Evolutionary conservation across 2,113 vertebrate genomes (phyloP), one percentile per base, ranked within the genome.

Genomic region (Haemorhous mexicanus): DNA sequence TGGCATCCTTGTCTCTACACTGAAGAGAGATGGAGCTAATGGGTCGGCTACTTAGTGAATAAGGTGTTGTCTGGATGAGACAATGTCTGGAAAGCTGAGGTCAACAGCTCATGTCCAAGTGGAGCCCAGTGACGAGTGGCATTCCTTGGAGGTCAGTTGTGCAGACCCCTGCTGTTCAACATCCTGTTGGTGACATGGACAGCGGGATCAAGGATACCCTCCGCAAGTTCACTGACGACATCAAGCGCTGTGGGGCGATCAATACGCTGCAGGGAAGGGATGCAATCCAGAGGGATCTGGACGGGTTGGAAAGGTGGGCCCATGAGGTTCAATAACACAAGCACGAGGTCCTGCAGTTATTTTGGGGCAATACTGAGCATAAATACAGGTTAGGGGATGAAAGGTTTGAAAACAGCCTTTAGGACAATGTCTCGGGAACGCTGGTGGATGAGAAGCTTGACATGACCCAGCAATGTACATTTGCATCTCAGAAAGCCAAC

Each of bases 41-140:
- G 35, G 3, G 32, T 43, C 11, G 11, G 27, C 11, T 43, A 18
- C 43, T 49, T 15, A 58, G 32, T 19, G 26, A 11, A 14, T 49
- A 43, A 43, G 43, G 35, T 43, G 27, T 35, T 49, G 23, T 55
- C n/a, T 78, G 49, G 35, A 35, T 35, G 26, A 43, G 41, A 43
- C 15, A 15, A 16, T 43, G 15, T 43, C 26, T 43, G 47, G 9
- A 22, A 9, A 49, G 9, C 27, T 72, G 30, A 49, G 5, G 14
- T 16, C 17, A 72, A 27, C 30, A 64, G 11, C 7, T 49, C 20
- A 12, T 10, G 9, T 22, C 30, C 49, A 35, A 21, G 50, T 5
- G 9, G 35, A 56, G 24, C 11, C 4, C 11, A 49, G 24, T 15
- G 43, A 26, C 0, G 0, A 41, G 18, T 23, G 11, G 17, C 21